A percentile compares a stretch with the other conserved stretches of the same genome.
phyloP scores from a whole-genome alignment of 2,797 vertebrate species.

The Lepilemur septentrionalis region DNA sequence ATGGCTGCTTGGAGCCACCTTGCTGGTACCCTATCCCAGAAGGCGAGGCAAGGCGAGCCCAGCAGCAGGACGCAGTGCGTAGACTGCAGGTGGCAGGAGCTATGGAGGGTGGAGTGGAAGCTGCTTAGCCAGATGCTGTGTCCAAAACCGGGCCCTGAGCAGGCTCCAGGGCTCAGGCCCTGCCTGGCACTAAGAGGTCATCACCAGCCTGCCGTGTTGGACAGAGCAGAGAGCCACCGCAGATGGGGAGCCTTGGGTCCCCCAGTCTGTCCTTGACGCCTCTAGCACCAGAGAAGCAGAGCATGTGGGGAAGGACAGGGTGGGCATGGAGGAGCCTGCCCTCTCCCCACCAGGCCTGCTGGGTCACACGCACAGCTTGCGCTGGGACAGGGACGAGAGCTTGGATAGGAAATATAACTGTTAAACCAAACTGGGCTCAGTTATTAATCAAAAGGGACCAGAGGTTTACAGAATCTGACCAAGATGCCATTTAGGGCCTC shows the following conservation, averaged over 20 bases:
- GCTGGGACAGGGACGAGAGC: background rate
- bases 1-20: background rate
- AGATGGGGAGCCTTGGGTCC: accelerated
- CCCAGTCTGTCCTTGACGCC: accelerated
- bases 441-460: background rate
- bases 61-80: background rate
- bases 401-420: no score
- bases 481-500: background rate
- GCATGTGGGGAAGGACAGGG: background rate
- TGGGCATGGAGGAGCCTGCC: accelerated
- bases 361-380: accelerated
- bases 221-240: background rate
- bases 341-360: no score
- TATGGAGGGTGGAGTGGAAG: no score
- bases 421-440: background rate
- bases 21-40: background rate
- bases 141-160: background rate
- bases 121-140: no score
- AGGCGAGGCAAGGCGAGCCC: no score
- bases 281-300: background rate
- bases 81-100: background rate
- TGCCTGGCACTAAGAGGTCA: background rate
- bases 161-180: background rate
- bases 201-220: accelerated
- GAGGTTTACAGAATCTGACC: background rate